Evolutionary conservation across 2,797 vertebrate genomes (phyloP).

Genomic region (Fistularia commersonii): DNA sequence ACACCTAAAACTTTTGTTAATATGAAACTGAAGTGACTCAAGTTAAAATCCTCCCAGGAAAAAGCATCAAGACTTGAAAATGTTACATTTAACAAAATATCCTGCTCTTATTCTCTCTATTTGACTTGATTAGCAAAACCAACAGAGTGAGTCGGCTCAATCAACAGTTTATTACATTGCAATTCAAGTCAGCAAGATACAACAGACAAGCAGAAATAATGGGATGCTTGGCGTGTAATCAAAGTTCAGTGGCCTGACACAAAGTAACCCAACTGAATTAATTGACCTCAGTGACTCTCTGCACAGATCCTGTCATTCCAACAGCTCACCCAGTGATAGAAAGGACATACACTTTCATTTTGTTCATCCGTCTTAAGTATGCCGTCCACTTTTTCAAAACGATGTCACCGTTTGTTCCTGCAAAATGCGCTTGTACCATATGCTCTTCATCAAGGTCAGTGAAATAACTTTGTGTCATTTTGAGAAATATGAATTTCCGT

Average conservation of each 20-base stretch:
- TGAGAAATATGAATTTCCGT: too few species aligned
- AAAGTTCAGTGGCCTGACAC: constrained; percentile 33
- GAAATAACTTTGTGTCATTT: too few species aligned
- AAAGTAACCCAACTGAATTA: constrained; percentile 34
- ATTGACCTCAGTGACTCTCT: constrained; percentile 29
- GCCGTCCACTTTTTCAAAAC: neutral
- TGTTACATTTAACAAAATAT: too few species aligned
- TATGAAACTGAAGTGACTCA: too few species aligned
- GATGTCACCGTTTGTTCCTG: neutral
- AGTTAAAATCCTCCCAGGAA: too few species aligned
- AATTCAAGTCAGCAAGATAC: constrained; percentile 15
- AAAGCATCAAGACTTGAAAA: too few species aligned
- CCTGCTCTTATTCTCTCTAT: constrained; percentile 3
- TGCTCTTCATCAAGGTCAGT: too few species aligned
- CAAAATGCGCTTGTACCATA: too few species aligned
- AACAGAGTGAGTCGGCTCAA: constrained; percentile 20
- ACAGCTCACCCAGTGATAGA: constrained; percentile 12
- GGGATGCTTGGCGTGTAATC: constrained; percentile 20
- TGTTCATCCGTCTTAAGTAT: neutral
- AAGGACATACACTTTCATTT: constrained; percentile 8
- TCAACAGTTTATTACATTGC: too few species aligned
- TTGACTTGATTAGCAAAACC: constrained; percentile 37
- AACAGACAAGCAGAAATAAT: constrained; percentile 22
- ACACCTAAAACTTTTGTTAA: too few species aligned
- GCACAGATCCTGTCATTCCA: constrained; percentile 18